Evolutionary conservation across 1,140 invertebrate genomes (phyloP).

Genomic region (Tetragonula clypearis): DNA sequence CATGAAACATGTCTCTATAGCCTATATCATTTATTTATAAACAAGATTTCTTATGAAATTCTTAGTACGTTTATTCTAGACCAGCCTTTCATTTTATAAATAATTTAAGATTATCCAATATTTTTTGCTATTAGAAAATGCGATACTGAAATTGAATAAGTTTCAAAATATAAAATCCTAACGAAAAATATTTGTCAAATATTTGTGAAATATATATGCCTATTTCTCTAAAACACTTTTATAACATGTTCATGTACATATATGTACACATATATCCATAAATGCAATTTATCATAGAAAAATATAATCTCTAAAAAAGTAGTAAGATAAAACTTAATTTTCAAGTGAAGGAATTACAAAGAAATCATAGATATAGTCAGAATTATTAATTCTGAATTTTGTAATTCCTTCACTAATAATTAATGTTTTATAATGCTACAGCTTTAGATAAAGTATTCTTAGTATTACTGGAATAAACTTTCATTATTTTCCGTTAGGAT

Average conservation of each 20-base stretch:
- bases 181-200: conserved; percentile 36
- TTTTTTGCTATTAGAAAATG: conserved; percentile 38
- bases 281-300: conserved; percentile 34
- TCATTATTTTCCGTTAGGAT: conserved; percentile 50
- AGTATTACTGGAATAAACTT: conserved; percentile 22
- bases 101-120: conserved; percentile 39
- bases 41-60: conserved; percentile 35
- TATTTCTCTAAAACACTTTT: neutral
- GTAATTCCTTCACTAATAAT: conserved; percentile 17
- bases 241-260: neutral
- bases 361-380: neutral
- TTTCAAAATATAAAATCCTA: conserved; percentile 42
- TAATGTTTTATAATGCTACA: neutral
- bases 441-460: conserved; percentile 16
- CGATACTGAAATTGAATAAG: conserved; percentile 20
- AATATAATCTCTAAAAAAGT: conserved; percentile 30
- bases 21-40: conserved; percentile 20
- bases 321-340: conserved; percentile 5
- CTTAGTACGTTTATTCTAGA: conserved; percentile 39
- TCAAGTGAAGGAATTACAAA: neutral
- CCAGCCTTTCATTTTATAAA: conserved; percentile 45
- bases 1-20: conserved; percentile 6
- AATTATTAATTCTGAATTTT: conserved; percentile 11
- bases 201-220: neutral
- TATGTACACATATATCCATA: conserved; percentile 1